Evolutionary conservation across 2,888 invertebrate genomes (phyloP).

Genomic region (Rugalucina vietnamica): DNA sequence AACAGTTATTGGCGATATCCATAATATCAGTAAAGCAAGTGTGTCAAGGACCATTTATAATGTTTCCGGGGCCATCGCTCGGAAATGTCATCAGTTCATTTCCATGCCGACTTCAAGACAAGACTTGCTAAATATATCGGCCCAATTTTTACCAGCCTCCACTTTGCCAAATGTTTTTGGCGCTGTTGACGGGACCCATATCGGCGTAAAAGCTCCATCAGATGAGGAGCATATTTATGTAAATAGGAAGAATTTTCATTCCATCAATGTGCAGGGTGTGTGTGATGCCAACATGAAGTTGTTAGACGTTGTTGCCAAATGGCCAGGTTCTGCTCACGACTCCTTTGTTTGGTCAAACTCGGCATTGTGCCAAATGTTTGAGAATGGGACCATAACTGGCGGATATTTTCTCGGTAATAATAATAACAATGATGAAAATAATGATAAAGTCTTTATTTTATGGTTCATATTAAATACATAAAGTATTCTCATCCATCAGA

Average conservation of each 20-base stretch:
- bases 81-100: background rate
- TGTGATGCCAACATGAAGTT: slow-evolving; percentile 4
- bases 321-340: slow-evolving; percentile 1
- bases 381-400: background rate
- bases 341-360: background rate
- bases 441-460: too few species aligned
- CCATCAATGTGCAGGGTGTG: slow-evolving; percentile 26
- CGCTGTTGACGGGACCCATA: slow-evolving; percentile 13
- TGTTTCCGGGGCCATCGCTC: background rate
- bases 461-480: too few species aligned
- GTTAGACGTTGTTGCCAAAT: slow-evolving; percentile 18
- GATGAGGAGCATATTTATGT: slow-evolving; percentile 31
- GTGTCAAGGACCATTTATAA: background rate
- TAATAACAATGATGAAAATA: too few species aligned
- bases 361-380: background rate
- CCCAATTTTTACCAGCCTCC: background rate
- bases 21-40: background rate
- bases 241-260: slow-evolving; percentile 20
- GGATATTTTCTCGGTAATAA: too few species aligned
- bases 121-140: background rate
- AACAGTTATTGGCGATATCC: background rate
- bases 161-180: slow-evolving; percentile 18
- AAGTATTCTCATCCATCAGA: too few species aligned
- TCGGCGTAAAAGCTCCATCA: background rate
- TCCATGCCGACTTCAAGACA: background rate